Conservation (phyloP, 2,113 vertebrate species). For the Eclectus roratus region DNA sequence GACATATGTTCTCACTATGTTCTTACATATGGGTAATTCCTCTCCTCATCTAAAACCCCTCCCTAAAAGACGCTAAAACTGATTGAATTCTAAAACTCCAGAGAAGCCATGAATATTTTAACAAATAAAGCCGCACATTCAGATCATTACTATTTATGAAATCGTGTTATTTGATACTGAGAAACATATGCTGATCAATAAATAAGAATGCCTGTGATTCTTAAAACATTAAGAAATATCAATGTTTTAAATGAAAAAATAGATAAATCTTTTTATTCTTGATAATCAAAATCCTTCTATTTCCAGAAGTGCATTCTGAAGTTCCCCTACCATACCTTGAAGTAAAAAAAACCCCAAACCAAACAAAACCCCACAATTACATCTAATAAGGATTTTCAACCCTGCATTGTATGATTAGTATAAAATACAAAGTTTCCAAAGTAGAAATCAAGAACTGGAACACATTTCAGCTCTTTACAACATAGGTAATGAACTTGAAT, state of each 20-base stretch:
- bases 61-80: background rate
- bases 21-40: conserved; percentile 49
- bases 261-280: background rate
- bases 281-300: background rate
- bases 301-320: background rate
- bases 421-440: background rate
- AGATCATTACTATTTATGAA: conserved; percentile 51
- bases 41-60: conserved; percentile 36
- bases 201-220: background rate
- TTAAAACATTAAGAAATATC: background rate
- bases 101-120: conserved; percentile 47
- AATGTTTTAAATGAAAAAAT: background rate
- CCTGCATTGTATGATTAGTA: background rate
- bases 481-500: background rate
- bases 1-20: conserved; percentile 58
- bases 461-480: background rate
- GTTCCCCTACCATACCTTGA: background rate
- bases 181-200: conserved; percentile 39
- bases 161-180: background rate
- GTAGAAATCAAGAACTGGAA: background rate
- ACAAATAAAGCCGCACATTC: conserved; percentile 5
- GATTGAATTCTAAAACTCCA: conserved; percentile 15
- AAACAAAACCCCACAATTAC: background rate
- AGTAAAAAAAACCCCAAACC: background rate
- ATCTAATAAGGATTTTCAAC: background rate